Base-by-base conservation (phyloP, 1,140 invertebrate species). In the Polyergus mexicanus region DNA sequence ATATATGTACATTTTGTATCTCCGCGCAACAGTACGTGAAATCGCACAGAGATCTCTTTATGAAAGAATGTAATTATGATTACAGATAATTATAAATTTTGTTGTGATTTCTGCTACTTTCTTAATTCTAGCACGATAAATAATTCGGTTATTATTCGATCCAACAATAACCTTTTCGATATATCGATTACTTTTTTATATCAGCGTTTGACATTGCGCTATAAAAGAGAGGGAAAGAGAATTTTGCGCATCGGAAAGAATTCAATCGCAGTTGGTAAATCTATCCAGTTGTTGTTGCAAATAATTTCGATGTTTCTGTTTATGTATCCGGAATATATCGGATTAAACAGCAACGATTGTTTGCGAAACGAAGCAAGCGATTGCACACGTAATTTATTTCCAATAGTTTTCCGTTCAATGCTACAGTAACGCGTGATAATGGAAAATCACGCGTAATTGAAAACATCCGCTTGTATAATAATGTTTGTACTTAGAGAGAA, bases 331-430 rank as follows among this genome's bases (percentile, higher is more conserved):
- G 60, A 47, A 65, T 4, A 65, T 78, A 51, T 78, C 75, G 75
- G 47, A 78, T 78, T 78, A 76, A 76, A 78, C 44, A 51, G 75
- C 28, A 47, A 38, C 75, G 62, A 65, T 78, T 78, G 75, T 78
- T 78, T 65, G 44, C 60, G 19, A 44, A 76, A 62, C 74, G 56
- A 47, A 8, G 13, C 60, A 28, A 44, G 28, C 60, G 60, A 51
- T 78, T 41, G 44, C 75, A 25, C 69, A 71, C 41, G 68, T 71
- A 51, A 51, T 28, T 51, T 16, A 51, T 72, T n/a, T 11, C 47
- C 69, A 13, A 72, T 72, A 72, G 69, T 72, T 72, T 51, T 72
- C 47, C n/a, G 3, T n/a, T 11, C 16, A 54, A 32, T 25, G 8
- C 19, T 47, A 47, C 44, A 32, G 32, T 32, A 28, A 25, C 19